A percentile compares a stretch with the other conserved stretches of the same genome.
Conservation (phyloP, 2,888 invertebrate genomes). For the Tholera decimalis region DNA sequence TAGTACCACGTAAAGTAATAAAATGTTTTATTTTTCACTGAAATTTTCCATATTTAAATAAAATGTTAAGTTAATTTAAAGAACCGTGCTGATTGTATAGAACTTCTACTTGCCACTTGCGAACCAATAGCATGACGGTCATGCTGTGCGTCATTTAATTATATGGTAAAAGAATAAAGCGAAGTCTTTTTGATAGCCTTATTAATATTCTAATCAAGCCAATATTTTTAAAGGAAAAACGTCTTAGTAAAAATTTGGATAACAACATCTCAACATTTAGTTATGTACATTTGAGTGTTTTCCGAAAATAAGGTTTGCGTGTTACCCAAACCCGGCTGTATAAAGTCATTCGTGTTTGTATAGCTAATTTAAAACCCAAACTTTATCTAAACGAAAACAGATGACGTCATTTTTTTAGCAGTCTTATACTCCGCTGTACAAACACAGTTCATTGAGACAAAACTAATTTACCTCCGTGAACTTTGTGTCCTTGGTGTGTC, state of each 20-base stretch:
- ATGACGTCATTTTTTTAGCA: no score
- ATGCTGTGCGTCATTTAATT: constrained; percentile 5
- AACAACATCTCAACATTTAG: background rate
- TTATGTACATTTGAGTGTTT: background rate
- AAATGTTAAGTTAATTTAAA: constrained; percentile 2
- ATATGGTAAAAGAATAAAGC: constrained; percentile 17
- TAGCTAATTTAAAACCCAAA: background rate
- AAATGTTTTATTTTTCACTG: background rate
- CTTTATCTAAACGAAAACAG: background rate
- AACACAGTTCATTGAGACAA: no score
- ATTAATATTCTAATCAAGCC: background rate
- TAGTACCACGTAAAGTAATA: background rate
- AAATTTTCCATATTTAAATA: background rate
- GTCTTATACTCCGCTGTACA: no score
- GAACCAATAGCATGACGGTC: constrained; percentile 10
- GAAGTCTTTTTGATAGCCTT: background rate
- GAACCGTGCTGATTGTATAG: constrained; percentile 1
- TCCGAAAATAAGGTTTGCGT: background rate
- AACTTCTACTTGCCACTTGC: constrained; percentile 4
- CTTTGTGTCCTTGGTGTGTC: no score
- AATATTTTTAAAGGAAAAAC: background rate
- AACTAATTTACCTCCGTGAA: no score
- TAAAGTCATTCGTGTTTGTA: constrained; percentile 1
- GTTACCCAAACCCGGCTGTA: background rate
- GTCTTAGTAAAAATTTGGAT: background rate